phyloP scores from a whole-genome alignment of 2,113 vertebrate species.

The Periophthalmodon schlosseri region DNA sequence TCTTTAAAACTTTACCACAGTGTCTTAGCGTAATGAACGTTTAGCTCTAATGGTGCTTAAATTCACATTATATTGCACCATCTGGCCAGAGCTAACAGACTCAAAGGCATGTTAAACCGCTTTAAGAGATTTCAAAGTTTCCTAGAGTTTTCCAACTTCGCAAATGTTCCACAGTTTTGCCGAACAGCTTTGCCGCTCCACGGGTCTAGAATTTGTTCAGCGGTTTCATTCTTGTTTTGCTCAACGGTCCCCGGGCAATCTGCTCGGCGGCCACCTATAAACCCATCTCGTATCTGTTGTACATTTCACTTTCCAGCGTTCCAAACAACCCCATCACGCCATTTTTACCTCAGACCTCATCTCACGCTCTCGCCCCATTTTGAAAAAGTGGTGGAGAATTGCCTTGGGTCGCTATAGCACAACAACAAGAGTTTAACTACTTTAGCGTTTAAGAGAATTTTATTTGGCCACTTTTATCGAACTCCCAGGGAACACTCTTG shows the following conservation, averaged over 20 bases:
- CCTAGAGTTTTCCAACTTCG: neutral
- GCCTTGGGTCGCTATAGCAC: neutral
- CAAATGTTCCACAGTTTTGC: neutral
- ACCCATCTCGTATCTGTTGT: neutral
- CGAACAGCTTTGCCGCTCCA: neutral
- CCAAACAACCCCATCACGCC: neutral
- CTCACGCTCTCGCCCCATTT: neutral
- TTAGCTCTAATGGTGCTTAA: neutral
- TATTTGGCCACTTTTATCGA: conserved; percentile 4
- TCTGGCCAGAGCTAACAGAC: conserved; percentile 3
- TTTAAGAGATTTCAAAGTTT: neutral
- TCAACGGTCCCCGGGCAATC: conserved; percentile 1
- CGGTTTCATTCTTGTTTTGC: neutral
- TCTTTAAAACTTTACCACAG: neutral
- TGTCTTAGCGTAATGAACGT: neutral
- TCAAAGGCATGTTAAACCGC: neutral
- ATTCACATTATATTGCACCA: neutral
- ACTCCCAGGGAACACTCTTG: neutral
- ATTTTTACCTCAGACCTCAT: conserved; percentile 1
- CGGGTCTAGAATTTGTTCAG: neutral
- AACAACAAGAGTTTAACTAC: conserved; percentile 8
- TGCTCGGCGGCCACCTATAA: neutral
- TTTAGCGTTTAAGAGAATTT: neutral
- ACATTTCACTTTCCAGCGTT: neutral
- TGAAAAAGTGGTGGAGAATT: conserved; percentile 1